These are phyloP conservation scores for Porites cylindrica DNA, from an alignment of 92 coral and sea anemone genomes.

Conservation along the genomic window DNA sequence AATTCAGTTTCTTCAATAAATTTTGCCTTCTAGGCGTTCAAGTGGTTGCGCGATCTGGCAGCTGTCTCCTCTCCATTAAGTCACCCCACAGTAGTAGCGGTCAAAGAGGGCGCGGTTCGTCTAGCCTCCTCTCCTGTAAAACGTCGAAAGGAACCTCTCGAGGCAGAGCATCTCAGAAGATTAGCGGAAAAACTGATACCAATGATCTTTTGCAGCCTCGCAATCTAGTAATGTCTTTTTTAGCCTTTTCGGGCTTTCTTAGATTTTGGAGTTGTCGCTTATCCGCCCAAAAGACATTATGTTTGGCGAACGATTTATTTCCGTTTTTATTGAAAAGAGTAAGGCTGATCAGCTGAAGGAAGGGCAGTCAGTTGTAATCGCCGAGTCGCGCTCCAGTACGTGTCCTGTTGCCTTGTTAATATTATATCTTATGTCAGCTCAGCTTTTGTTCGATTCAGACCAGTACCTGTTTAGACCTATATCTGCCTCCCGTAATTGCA, in stretches of 20 bases:
- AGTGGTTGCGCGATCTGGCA: conserved; percentile 22
- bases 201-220: conserved; percentile 14
- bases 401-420: conserved; percentile 34
- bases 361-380: conserved; percentile 27
- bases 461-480: conserved; percentile 27
- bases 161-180: conserved; percentile 18
- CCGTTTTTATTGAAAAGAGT: conserved; percentile 16
- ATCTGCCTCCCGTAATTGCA: conserved; percentile 10
- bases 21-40: conserved; percentile 42
- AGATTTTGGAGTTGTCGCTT: conserved; percentile 9
- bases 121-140: conserved; percentile 12
- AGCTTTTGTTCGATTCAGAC: neutral
- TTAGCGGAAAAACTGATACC: conserved; percentile 20
- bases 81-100: conserved; percentile 37
- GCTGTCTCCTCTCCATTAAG: conserved; percentile 29
- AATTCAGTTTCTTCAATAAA: conserved; percentile 29
- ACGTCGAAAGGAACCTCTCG: conserved; percentile 34
- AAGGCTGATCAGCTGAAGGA: conserved; percentile 46
- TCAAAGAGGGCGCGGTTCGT: conserved; percentile 29
- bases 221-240: conserved; percentile 19
- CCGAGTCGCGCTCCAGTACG: conserved; percentile 24
- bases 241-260: conserved; percentile 30
- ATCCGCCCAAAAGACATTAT: conserved; percentile 10
- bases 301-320: conserved; percentile 2
- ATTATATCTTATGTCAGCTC: neutral